phyloP scores from a whole-genome alignment of 2,888 invertebrate genomes.

The Acronicta aceris region DNA sequence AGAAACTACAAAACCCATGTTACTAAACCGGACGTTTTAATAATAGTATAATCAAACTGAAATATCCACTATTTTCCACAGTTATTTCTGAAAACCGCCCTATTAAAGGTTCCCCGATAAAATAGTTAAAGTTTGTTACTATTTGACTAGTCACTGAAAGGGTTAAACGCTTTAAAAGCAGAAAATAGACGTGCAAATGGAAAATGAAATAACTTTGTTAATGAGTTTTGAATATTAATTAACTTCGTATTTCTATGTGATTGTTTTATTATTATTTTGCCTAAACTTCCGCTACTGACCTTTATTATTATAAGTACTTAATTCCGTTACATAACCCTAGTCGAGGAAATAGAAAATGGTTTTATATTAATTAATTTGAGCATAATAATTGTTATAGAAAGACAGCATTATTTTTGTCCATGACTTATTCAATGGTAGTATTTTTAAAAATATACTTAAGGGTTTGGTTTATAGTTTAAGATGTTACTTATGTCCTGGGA shows the following conservation, averaged over 20 bases:
- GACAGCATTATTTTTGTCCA: no score
- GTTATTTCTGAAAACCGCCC: conserved; percentile 44
- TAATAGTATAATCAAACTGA: conserved; percentile 30
- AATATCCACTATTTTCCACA: conserved; percentile 28
- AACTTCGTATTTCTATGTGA: conserved; percentile 51
- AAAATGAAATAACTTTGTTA: conserved; percentile 65
- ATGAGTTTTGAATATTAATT: conserved; percentile 66
- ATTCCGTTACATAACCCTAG: not conserved
- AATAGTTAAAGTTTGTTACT: conserved; percentile 63
- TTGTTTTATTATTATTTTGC: conserved; percentile 44
- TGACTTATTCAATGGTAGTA: no score
- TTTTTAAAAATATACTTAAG: no score
- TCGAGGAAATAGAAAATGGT: not conserved
- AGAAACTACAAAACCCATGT: conserved; percentile 7
- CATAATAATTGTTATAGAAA: no score
- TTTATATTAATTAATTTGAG: not conserved
- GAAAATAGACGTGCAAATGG: conserved; percentile 63
- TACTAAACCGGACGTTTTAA: conserved; percentile 16
- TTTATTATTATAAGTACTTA: not conserved
- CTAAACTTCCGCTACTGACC: conserved; percentile 17
- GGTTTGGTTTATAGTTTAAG: no score
- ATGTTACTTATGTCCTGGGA: no score
- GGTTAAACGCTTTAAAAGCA: conserved; percentile 60
- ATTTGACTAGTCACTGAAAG: conserved; percentile 68
- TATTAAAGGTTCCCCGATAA: conserved; percentile 55